These are phyloP conservation scores for Danio choprae DNA, from an alignment of 2,797 vertebrate species.

Conservation along the genomic window DNA sequence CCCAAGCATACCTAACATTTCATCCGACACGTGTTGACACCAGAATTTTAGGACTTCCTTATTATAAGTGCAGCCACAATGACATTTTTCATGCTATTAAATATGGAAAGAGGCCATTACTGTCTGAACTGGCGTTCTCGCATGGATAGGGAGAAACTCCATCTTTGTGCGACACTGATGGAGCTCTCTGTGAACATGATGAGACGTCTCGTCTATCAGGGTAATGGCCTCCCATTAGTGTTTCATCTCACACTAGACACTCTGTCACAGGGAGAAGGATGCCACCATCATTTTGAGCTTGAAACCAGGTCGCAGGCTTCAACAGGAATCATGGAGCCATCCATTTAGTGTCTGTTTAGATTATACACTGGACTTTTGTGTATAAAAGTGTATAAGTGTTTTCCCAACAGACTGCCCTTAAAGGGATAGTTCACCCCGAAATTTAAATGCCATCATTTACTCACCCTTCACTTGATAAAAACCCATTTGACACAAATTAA, in stretches of 20 bases:
- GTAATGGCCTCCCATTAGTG: slow-evolving; percentile 65
- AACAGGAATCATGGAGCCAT: background rate
- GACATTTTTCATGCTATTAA: slow-evolving; percentile 31
- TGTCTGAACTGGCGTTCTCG: background rate
- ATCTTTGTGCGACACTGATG: slow-evolving; percentile 36
- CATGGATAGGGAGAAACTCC: background rate
- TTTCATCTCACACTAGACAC: slow-evolving; percentile 44
- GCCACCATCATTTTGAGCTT: slow-evolving; percentile 56
- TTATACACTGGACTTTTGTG: too few species aligned
- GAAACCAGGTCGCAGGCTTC: slow-evolving; percentile 42
- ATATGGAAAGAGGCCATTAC: slow-evolving; percentile 51
- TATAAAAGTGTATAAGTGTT: too few species aligned
- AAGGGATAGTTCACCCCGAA: too few species aligned
- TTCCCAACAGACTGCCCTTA: background rate
- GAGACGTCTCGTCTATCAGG: slow-evolving; percentile 58
- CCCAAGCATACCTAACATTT: background rate
- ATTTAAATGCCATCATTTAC: too few species aligned
- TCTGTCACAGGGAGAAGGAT: slow-evolving; percentile 43
- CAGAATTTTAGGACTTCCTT: background rate
- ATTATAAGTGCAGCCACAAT: background rate
- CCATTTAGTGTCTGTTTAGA: background rate
- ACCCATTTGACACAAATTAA: too few species aligned
- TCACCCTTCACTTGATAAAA: too few species aligned
- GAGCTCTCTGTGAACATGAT: slow-evolving; percentile 45
- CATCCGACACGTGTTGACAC: background rate